These are phyloP conservation scores for Sphaerolaimus hirsutus DNA, from an alignment of 2,888 invertebrate species.

Conservation along the genomic window DNA sequence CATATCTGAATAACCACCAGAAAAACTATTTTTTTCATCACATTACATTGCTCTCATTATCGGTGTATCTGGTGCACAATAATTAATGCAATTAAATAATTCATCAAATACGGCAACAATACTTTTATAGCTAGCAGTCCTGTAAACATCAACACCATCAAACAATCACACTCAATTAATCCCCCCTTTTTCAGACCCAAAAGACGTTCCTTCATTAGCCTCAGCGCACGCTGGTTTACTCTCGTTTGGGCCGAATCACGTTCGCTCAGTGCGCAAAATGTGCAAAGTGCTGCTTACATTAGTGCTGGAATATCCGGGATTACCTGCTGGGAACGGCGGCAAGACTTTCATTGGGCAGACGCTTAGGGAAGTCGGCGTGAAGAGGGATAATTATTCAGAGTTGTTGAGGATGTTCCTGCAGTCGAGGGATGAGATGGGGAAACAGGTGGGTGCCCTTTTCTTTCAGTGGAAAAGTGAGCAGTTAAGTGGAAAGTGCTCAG, in stretches of 20 bases:
- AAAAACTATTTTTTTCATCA: too few relatives aligned
- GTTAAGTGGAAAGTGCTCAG: too few relatives aligned
- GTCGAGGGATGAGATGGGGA: slow-evolving; percentile 5
- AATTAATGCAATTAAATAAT: too few relatives aligned
- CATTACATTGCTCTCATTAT: too few relatives aligned
- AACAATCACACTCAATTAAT: too few relatives aligned
- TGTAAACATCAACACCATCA: too few relatives aligned
- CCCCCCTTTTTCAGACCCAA: slow-evolving; percentile 53
- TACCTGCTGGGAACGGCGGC: slow-evolving; percentile 22
- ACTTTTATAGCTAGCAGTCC: too few relatives aligned
- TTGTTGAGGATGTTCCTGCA: slow-evolving; percentile 59
- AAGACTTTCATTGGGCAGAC: slow-evolving; percentile 63
- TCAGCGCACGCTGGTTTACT: slow-evolving; percentile 26
- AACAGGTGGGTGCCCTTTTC: slow-evolving; percentile 1
- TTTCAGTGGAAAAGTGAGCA: too few relatives aligned
- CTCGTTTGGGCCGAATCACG: slow-evolving; percentile 18
- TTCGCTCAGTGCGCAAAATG: slow-evolving; percentile 20
- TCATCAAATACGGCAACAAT: too few relatives aligned
- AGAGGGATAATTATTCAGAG: slow-evolving; percentile 68
- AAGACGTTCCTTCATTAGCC: slow-evolving; percentile 57
- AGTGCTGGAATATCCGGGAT: slow-evolving; percentile 29
- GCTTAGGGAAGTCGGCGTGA: slow-evolving; percentile 53
- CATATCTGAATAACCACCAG: too few relatives aligned
- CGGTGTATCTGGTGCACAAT: too few relatives aligned
- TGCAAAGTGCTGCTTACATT: slow-evolving; percentile 23